Evolutionary conservation across 2,113 vertebrate genomes (phyloP).

Genomic region (Tragelaphus strepsiceros): DNA sequence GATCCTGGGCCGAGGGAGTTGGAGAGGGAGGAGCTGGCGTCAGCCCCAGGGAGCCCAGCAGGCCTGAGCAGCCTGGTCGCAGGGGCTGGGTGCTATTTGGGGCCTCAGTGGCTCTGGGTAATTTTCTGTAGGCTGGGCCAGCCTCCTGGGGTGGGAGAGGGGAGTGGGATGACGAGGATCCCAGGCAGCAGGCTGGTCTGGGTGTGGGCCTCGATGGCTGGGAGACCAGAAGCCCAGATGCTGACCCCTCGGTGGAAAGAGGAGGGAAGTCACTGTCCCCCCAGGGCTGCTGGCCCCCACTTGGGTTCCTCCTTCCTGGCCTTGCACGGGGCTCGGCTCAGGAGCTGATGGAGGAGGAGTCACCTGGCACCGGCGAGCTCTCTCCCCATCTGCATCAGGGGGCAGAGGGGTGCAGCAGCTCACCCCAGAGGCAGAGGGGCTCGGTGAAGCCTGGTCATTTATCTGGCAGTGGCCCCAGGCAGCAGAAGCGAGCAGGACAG

Average conservation of each 20-base stretch:
- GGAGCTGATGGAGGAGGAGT: background rate
- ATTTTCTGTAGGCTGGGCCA: background rate
- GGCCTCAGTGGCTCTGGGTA: background rate
- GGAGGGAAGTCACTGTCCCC: background rate
- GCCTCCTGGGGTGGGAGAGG: background rate
- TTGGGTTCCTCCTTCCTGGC: background rate
- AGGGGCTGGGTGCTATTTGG: accelerated
- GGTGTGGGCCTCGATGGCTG: background rate
- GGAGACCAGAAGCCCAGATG: background rate
- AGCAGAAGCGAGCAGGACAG: accelerated
- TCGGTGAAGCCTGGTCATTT: background rate
- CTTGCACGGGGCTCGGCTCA: background rate
- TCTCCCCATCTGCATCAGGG: accelerated
- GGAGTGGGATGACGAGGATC: background rate
- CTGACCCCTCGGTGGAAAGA: background rate
- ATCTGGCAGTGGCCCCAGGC: background rate
- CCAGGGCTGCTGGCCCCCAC: background rate
- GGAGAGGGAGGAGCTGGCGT: accelerated
- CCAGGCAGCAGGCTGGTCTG: background rate
- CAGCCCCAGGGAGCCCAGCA: background rate
- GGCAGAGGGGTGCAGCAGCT: background rate
- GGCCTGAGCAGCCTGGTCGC: background rate
- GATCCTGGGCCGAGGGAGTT: background rate
- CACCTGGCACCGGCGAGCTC: background rate
- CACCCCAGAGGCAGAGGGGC: background rate